Evolutionary conservation across 1,140 invertebrate species (phyloP), one percentile per base, ranked within the genome.

Genomic region (Phocides pigmalion): DNA sequence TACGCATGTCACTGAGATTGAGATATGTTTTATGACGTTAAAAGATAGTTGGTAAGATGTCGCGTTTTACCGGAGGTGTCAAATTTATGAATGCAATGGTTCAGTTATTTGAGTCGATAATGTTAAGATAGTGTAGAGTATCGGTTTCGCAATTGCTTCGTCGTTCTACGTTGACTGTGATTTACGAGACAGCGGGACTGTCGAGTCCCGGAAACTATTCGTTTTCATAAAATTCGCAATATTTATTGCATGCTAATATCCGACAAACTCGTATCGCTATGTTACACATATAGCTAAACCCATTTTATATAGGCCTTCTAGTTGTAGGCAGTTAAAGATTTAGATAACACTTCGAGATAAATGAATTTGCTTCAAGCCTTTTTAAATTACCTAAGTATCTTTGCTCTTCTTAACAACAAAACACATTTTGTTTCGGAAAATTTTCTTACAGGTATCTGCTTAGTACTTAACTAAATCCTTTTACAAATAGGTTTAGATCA

Each of bases 1-100:
- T 39, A 39, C 79, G 61, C 68, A 82, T 82, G 80, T 79, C 79
- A 82, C 78, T 66, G 56, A 71, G 68, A 77, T 72, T 61, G 77
- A 81, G 87, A 90, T 90, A 88, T 88, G 78, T 84, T 81, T 74
- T 44, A 68, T 87, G 83, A 89, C 87, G 84, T 82, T 25, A 59
- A n/a, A 46, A 77, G 74, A 81, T 77, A 79, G 68, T 32, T 12
- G 19, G 28, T 46, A 19, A 46, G 35, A 54, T 53, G 39, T 32
- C n/a, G 19, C 47, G 49, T 66, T 61, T 35, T 20, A 58, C 51
- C 56, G 41, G n/a, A 16, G 47, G 37, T 69, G 62, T 63, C 54
- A 46, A 68, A 53, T 70, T 64, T 49, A 65, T 65, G 70, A 70
- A 72, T 68, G 63, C 72, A 64, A 50, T 68, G 65, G 69, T 62